Percentiles rank a stretch among this genome's conserved stretches.
phyloP scores from a whole-genome alignment of 2,113 vertebrate genomes.

The Gallinago media region DNA sequence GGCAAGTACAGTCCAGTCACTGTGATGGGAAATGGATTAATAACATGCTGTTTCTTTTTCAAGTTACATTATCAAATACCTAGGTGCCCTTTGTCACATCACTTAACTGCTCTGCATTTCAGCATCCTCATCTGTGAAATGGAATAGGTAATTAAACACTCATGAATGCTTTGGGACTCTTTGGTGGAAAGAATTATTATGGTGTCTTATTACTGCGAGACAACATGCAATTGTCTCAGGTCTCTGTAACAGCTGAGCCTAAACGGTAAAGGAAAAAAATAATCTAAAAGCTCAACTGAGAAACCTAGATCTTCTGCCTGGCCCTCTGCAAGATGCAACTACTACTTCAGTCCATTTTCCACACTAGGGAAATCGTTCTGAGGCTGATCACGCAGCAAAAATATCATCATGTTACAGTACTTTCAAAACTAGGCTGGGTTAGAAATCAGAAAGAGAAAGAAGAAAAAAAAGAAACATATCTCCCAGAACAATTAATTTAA shows the following conservation, averaged over 20 bases:
- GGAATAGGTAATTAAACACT: slow-evolving; percentile 39
- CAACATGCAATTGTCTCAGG: slow-evolving; percentile 63
- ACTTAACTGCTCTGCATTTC: slow-evolving; percentile 49
- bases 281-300: slow-evolving; percentile 18
- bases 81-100: slow-evolving; percentile 40
- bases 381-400: neutral
- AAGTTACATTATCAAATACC: slow-evolving; percentile 55
- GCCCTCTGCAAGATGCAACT: neutral
- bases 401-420: neutral
- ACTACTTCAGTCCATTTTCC: slow-evolving; percentile 12
- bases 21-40: slow-evolving; percentile 32
- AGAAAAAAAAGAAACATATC: slow-evolving; percentile 52
- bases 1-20: neutral
- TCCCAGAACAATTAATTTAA: slow-evolving; percentile 67
- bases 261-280: slow-evolving; percentile 31
- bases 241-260: slow-evolving; percentile 69
- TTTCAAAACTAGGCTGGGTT: neutral
- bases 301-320: slow-evolving; percentile 13
- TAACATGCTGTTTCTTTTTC: slow-evolving; percentile 55
- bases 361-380: neutral
- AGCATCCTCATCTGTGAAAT: slow-evolving; percentile 46
- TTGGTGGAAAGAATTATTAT: slow-evolving; percentile 71
- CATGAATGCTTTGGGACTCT: slow-evolving; percentile 62
- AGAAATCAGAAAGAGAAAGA: slow-evolving; percentile 49
- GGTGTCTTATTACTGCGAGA: slow-evolving; percentile 68